These are phyloP conservation scores for Drosophila murphyi DNA, from an alignment of 1,140 invertebrate species.

Conservation along the genomic window DNA sequence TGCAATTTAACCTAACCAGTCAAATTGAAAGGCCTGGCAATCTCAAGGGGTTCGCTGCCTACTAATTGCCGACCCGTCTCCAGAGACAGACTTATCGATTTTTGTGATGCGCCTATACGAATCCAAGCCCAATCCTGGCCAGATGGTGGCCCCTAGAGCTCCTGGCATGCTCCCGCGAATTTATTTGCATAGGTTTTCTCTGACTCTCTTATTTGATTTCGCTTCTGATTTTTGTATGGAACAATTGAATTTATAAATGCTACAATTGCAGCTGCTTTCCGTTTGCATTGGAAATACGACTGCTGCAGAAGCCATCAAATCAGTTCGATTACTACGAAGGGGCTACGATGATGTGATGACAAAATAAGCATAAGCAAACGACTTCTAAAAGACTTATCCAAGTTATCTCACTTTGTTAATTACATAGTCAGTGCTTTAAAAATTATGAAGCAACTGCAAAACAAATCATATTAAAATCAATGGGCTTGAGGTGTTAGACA, in stretches of 20 bases:
- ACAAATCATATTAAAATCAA: too few relatives aligned
- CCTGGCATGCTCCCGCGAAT: not conserved
- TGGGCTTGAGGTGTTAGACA: too few relatives aligned
- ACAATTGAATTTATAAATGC: conserved; percentile 22
- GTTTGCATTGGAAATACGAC: not conserved
- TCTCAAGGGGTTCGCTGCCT: conserved; percentile 3
- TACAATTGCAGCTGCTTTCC: conserved; percentile 20
- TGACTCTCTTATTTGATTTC: not conserved
- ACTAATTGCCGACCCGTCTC: conserved; percentile 46
- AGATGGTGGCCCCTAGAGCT: not conserved
- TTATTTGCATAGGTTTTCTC: conserved; percentile 24
- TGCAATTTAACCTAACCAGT: conserved; percentile 64
- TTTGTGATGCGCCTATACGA: conserved; percentile 10
- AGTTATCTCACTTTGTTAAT: too few relatives aligned
- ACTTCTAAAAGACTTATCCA: not conserved
- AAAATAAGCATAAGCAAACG: not conserved
- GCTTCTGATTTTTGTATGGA: conserved; percentile 6
- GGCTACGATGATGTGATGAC: not conserved
- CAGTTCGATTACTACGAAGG: not conserved
- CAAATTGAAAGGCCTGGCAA: conserved; percentile 39
- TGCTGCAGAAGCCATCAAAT: not conserved
- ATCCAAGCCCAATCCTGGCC: conserved; percentile 4
- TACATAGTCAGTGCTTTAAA: too few relatives aligned
- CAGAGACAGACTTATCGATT: conserved; percentile 42
- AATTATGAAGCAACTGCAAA: too few relatives aligned